Base-by-base conservation (phyloP, 2,888 invertebrate genomes). In the Thera obeliscata region DNA sequence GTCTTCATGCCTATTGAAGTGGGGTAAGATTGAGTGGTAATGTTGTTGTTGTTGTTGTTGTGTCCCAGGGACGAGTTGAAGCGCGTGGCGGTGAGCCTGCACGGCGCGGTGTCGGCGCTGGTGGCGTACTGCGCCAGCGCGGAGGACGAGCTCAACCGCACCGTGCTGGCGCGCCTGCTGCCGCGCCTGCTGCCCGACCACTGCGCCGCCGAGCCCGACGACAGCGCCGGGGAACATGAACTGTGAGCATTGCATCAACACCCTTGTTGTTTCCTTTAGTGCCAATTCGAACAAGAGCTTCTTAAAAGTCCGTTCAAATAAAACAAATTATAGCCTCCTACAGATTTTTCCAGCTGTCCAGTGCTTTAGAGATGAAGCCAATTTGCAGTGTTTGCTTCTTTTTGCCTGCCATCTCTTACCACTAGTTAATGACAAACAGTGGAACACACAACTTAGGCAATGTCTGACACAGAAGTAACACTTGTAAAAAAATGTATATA, bases 121-220 rank as follows among this genome's bases (percentile, higher is more conserved):
- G 94, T 96, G 56, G 95, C 95, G 81, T 97, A 96, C 86, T 96
- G 97, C 81, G 95, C 95, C 6, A 93, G 95, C 74, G 97, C 97
- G 60, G 97, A 97, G 84, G 96, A 96, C 81, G 97, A 97, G 85
- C 91, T 97, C 50, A 97, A 97, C 88, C 95, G 95, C 74, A 96
- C 96, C 11, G 88, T 97, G 59, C 94, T 96, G 0, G 95, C 95
- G 60, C 95, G 81, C 78, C 90, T 96, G 55, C 84, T 91, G 57
- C 94, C 94, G 49, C 84, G 93, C 3, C 81, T 90, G 12, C 75
- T 82, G 66, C 79, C 77, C 5, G 46, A 38, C n/a, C 59, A 59
- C 22, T 71, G 62, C 22, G 73, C 61, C 0, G 41, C 41, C 41
- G 38, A 38, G 38, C 38, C 38, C 38, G 41, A 41, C 41, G 69